Evolutionary conservation across 2,797 vertebrate genomes (phyloP).

Genomic region (Paramormyrops hopkinsi): DNA sequence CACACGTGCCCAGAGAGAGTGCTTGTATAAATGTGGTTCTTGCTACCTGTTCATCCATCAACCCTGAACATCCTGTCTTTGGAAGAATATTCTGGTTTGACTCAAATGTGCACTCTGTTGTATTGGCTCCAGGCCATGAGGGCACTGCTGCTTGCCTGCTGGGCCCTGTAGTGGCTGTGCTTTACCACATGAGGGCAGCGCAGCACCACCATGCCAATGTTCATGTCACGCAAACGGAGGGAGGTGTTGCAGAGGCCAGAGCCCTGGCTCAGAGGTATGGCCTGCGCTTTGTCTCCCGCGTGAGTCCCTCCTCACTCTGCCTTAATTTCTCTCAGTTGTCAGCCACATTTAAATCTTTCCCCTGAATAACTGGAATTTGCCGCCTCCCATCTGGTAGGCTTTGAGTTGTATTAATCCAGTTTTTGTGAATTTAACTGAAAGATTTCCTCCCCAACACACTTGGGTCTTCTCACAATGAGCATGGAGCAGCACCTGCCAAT

Average conservation of each 20-base stretch:
- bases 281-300: conserved; percentile 84
- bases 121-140: conserved; percentile 43
- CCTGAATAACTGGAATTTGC: neutral
- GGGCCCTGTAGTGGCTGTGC: conserved; percentile 66
- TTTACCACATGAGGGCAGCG: conserved; percentile 88
- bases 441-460: neutral
- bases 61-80: neutral
- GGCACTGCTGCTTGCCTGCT: conserved; percentile 45
- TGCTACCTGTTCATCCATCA: neutral
- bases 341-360: neutral
- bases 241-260: conserved; percentile 67
- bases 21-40: neutral
- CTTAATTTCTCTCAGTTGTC: conserved; percentile 23
- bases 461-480: no score
- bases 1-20: neutral
- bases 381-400: neutral
- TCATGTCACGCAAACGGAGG: conserved; percentile 68
- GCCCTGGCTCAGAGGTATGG: conserved; percentile 70
- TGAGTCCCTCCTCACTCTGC: conserved; percentile 80
- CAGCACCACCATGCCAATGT: conserved; percentile 72
- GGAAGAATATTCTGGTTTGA: neutral
- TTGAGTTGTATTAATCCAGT: neutral
- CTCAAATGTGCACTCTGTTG: neutral
- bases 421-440: neutral
- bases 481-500: neutral